Conservation (phyloP, 2,113 vertebrate genomes). For the Solea senegalensis region DNA sequence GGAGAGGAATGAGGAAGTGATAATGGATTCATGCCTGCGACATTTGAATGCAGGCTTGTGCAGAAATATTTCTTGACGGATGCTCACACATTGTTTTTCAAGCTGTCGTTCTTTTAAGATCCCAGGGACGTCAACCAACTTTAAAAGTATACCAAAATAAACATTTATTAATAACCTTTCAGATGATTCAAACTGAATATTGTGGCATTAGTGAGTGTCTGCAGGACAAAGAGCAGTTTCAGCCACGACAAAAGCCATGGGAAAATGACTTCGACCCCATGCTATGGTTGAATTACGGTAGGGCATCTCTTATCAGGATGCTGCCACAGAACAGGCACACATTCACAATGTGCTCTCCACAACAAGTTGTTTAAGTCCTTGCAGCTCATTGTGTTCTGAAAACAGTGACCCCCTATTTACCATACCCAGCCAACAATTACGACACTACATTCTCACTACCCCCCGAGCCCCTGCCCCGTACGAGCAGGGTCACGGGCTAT, state of each 20-base stretch:
- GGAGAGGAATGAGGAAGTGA: slow-evolving; percentile 53
- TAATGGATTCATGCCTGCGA: not conserved
- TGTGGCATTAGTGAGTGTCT: slow-evolving; percentile 19
- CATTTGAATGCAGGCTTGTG: slow-evolving; percentile 5
- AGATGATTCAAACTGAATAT: slow-evolving; percentile 14
- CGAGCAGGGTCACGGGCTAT: slow-evolving; percentile 54
- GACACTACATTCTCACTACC: slow-evolving; percentile 54
- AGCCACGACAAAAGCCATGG: not conserved
- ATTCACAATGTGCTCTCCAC: slow-evolving; percentile 61
- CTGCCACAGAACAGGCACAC: slow-evolving; percentile 51
- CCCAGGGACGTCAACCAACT: not conserved
- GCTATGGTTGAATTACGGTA: slow-evolving; percentile 44
- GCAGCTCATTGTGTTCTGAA: slow-evolving; percentile 69
- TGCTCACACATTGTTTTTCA: not conserved
- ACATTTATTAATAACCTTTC: slow-evolving; percentile 14
- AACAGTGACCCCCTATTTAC: slow-evolving; percentile 70
- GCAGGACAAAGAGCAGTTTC: slow-evolving; percentile 24
- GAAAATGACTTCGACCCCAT: slow-evolving; percentile 39
- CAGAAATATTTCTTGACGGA: not conserved
- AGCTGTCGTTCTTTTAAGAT: not conserved
- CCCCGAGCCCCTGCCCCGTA: slow-evolving; percentile 47
- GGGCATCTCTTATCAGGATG: slow-evolving; percentile 68
- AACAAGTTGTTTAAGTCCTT: slow-evolving; percentile 49
- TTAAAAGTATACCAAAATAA: slow-evolving; percentile 7
- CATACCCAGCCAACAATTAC: slow-evolving; percentile 65